Evolutionary conservation across 2,113 vertebrate species (phyloP).

Genomic region (Heptranchias perlo): DNA sequence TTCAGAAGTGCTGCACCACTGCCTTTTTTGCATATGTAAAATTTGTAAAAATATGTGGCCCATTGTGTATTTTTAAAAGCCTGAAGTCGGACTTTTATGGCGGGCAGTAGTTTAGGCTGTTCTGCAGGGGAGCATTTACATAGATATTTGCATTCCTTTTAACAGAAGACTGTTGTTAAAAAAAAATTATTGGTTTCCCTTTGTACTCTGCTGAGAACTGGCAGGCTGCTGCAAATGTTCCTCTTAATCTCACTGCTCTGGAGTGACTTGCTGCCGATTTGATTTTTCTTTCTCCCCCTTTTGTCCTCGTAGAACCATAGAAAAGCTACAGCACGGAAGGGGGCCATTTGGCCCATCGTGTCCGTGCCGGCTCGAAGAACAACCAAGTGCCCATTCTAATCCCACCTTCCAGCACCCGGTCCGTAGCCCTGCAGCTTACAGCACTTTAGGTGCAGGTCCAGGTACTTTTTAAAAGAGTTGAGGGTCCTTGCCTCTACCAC

Average conservation of each 20-base stretch:
- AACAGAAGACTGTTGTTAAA: background rate
- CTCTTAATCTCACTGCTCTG: background rate
- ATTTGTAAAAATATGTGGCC: background rate
- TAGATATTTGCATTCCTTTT: conserved; percentile 13
- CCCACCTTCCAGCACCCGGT: too few species aligned
- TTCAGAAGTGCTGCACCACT: background rate
- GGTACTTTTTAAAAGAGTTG: too few species aligned
- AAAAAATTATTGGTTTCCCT: background rate
- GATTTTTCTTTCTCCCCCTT: background rate
- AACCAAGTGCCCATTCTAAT: too few species aligned
- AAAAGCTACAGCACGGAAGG: too few species aligned
- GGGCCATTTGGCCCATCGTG: too few species aligned
- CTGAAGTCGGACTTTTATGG: background rate
- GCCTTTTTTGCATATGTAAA: background rate
- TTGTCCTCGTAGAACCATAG: background rate
- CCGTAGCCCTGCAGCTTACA: too few species aligned
- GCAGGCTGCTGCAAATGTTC: background rate
- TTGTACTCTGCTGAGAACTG: background rate
- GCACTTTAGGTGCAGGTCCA: too few species aligned
- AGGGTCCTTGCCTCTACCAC: too few species aligned
- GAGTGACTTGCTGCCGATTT: background rate
- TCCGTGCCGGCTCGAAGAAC: too few species aligned
- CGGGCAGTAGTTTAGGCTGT: background rate
- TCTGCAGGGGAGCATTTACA: background rate
- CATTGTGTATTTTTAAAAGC: background rate